Base-by-base conservation (phyloP, 1,140 invertebrate genomes). In the Pectinophora gossypiella region DNA sequence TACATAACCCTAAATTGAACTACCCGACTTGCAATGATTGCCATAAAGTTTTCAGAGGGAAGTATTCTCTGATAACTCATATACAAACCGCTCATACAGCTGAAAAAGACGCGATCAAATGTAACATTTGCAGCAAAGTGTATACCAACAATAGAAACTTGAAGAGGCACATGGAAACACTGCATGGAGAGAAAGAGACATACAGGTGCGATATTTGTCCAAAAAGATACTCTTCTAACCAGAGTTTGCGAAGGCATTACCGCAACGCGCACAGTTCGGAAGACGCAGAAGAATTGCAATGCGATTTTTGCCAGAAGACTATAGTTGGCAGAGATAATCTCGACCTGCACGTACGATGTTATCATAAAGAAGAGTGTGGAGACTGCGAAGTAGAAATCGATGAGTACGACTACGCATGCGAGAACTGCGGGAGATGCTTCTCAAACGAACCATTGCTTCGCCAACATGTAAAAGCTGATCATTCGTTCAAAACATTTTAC, bases 401-500 rank as follows among this genome's bases (percentile, higher is more conserved):
- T 6, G 54, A 44, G 19, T 51, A 47, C 0, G 56, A 44, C 20
- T 51, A 48, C 0, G 6, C 10, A 0, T 85, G 81, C 16, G 63
- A 68, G 10, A 53, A 51, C 4, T 82, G 81, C 20, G 47, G 62
- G 1, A 55, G 55, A 3, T 27, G 6, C 1, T 85, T 68, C 16
- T 51, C 54, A 6, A 51, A 65, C 10, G 78, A 82, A 44, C 13
- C 56, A 0, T 15, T 21, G 6, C 54, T 85, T 20, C 55, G 81
- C 5, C 59, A 64, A n/a, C 81, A 85, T 35, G 56, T 82, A 0
- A 82, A 77, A 64, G 43, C 18, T 0, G 61, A 72, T 0, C 81
- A 85, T 49, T 58, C 69, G 0, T 85, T 85, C 12, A 59, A 79
- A 54, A 49, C 56, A 0, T 85, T 85, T 19, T 85, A 85, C 27